phyloP scores from a whole-genome alignment of 2,113 vertebrate genomes.

The Scomber scombrus region DNA sequence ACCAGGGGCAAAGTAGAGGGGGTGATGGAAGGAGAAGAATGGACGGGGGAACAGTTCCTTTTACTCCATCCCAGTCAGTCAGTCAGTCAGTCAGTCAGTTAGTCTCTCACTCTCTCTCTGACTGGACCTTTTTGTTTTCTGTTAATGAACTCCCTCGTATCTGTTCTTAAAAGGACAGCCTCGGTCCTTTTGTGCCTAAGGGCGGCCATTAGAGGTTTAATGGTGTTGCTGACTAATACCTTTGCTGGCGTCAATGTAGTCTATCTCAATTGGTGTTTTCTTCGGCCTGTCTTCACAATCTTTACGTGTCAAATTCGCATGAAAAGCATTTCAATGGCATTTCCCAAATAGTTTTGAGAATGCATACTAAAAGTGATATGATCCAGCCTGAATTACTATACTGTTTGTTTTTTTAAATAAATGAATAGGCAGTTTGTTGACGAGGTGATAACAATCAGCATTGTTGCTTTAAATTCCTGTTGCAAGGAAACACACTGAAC shows the following conservation, averaged over 20 bases:
- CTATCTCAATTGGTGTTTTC: constrained; percentile 49
- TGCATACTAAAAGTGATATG: background rate
- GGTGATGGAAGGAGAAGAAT: constrained; percentile 43
- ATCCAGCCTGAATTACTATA: background rate
- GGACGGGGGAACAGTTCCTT: constrained; percentile 54
- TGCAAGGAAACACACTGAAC: constrained; percentile 10
- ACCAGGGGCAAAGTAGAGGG: constrained; percentile 45
- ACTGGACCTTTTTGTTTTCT: constrained; percentile 85
- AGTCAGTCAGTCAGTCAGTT: constrained; percentile 66
- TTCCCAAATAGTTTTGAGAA: background rate
- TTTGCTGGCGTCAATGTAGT: constrained; percentile 67
- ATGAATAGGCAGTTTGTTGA: background rate
- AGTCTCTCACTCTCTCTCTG: constrained; percentile 56
- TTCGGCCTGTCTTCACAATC: background rate
- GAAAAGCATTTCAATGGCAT: background rate
- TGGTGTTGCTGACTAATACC: constrained; percentile 84
- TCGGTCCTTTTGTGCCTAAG: constrained; percentile 74
- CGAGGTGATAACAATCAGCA: background rate
- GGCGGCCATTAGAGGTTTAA: constrained; percentile 82
- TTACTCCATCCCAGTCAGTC: constrained; percentile 64
- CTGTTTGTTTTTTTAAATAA: no score
- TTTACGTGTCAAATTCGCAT: background rate
- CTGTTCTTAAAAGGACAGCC: constrained; percentile 82
- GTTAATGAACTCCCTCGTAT: constrained; percentile 86
- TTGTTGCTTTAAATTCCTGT: constrained; percentile 11